Evolutionary conservation across 2,797 vertebrate species (phyloP), one percentile per base, ranked within the genome.

Genomic region (Tapera naevia): DNA sequence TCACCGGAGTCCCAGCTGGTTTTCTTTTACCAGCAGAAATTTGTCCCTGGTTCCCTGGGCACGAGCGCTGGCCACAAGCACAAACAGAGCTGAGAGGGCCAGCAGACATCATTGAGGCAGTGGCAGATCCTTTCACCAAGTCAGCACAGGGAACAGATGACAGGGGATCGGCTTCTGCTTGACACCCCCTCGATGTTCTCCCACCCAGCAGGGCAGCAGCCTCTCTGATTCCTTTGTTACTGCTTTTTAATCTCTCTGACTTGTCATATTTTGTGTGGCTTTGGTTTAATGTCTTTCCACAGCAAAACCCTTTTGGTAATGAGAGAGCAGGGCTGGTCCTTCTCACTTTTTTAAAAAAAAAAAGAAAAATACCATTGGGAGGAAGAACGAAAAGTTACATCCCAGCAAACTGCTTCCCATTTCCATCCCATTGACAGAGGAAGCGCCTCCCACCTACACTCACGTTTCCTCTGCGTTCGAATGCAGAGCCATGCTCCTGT

Each of bases 401-500:
- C 87, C 93, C 91, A 79, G 84, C 83, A 87, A 85, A 93, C 41
- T 69, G 88, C n/a, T 95, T 95, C 92, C 91, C 91, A 91, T 96
- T 92, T 96, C 88, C 94, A 95, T 95, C 94, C 91, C 87, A 94
- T 96, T 30, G 56, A 30, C 95, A 91, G 85, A 87, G 92, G 91
- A 96, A 58, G 93, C 39, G 88, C 95, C 94, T 95, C 94, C 95
- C 96, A 66, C 94, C 94, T 58, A 58, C 94, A 70, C 95, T 93
- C 82, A 51, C 91, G 91, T 83, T 85, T 66, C 61, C 43, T 87
- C 92, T 94, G 94, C 94, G 65, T 91, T 46, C 62, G 51, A 33
- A 25, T 73, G 91, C 94, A 93, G 92, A 96, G 94, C 96, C 94
- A 92, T 92, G 93, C 89, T 96, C 95, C 89, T 95, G 94, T 96